These are phyloP conservation scores for Palythoa caribaeorum DNA, from an alignment of 92 coral and sea anemone species.

Conservation along the genomic window DNA sequence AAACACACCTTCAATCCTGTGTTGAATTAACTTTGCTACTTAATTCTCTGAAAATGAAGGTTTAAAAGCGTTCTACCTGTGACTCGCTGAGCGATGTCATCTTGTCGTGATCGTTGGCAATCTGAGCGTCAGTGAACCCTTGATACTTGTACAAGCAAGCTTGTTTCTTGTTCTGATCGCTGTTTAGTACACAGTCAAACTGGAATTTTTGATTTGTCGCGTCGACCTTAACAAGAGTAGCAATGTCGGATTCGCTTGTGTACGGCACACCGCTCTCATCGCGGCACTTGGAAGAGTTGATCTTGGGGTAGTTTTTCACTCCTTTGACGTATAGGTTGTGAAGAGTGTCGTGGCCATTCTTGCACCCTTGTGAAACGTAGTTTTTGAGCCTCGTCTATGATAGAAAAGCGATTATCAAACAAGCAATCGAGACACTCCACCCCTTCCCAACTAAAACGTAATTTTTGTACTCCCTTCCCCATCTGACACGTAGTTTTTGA, in stretches of 20 bases:
- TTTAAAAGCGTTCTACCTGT: conserved; percentile 1
- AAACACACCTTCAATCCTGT: neutral
- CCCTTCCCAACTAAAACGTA: neutral
- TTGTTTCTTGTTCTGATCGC: conserved; percentile 32
- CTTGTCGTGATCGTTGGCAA: conserved; percentile 21
- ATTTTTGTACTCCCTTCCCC: neutral
- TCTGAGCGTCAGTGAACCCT: conserved; percentile 33
- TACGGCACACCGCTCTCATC: conserved; percentile 47
- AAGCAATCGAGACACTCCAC: neutral
- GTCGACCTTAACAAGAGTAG: conserved; percentile 6
- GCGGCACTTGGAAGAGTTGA: conserved; percentile 38
- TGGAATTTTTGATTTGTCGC: conserved; percentile 40
- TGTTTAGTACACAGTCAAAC: conserved; percentile 57
- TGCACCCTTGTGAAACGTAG: conserved; percentile 3
- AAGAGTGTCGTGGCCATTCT: neutral
- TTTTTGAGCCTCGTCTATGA: neutral
- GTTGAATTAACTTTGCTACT: neutral
- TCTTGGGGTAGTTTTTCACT: neutral
- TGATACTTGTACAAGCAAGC: conserved; percentile 42
- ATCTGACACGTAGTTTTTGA: neutral
- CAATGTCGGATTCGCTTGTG: conserved; percentile 44
- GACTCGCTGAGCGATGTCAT: conserved; percentile 17
- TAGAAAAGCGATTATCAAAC: neutral
- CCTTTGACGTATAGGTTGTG: neutral
- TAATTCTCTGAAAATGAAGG: neutral